Base-by-base conservation (phyloP, 2,797 vertebrate genomes). In the Sebastes goodei region DNA sequence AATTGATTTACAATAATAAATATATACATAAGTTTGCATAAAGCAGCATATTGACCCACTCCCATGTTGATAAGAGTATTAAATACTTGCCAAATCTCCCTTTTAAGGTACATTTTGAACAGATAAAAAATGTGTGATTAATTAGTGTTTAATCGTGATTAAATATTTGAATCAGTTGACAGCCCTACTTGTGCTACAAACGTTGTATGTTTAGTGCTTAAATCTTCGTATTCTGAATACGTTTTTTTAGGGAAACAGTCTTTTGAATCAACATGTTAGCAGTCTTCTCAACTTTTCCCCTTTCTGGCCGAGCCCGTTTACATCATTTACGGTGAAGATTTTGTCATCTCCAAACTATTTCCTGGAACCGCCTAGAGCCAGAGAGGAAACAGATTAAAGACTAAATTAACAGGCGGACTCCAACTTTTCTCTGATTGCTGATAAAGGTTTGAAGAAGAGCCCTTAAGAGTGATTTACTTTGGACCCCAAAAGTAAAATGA, bases 321-420 rank as follows among this genome's bases (percentile, higher is more conserved):
- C 38, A 42, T 46, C 14, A 7, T 52, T 57, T 35, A 57, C 35
- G 14, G 29, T 66, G 29, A 33, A 52, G 62, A 12, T 49, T 78
- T 23, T 38, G 17, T 57, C 46, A 1, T 25, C 25, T 81, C 71
- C 66, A 63, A 74, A 84, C 30, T 27, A 49, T 89, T 91, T 92
- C 87, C 91, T 89, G 83, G 79, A 91, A 83, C 71, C 3, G 69
- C 80, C 61, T 72, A 25, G 38, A 82, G 71, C 74, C 76, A 30
- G 59, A 83, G 64, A 88, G 76, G 88, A 93, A 91, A 81, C 66
- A 71, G 68, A 86, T 88, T 74, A 86, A 82, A 77, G 80, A 82
- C 83, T 86, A 88, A 88, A 89, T 92, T 89, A 91, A 87, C 46
- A 6, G 78, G 70, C 3, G 2, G 52, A 57, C 69, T 80, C 80